Evolutionary conservation across 2,113 vertebrate genomes (phyloP), one percentile per base, ranked within the genome.

Genomic region (Anas platyrhynchos): DNA sequence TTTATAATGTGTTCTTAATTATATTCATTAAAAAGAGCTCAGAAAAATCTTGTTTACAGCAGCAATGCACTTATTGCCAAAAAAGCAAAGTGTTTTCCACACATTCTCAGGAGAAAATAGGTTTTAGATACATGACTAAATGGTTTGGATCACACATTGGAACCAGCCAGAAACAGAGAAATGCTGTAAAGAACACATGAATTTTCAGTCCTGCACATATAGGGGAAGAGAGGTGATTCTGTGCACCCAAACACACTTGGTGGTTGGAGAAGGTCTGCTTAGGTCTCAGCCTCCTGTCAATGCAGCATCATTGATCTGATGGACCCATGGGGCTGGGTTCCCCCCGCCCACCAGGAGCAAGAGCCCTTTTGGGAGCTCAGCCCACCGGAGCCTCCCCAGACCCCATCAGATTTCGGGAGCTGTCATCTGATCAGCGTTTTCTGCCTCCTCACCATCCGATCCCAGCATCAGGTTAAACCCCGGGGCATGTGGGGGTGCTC

Each of bases 1-100:
- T 91, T 89, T 89, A 80, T 89, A 93, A 93, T 83, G 81, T 73
- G 31, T 80, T 83, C 91, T 91, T 89, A 91, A 93, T 90, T 91
- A 83, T 65, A 54, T 89, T 79, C 91, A 91, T 91, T 88, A 93
- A 75, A 86, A 92, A 89, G 88, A 75, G 56, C 81, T 91, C 81
- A 79, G 85, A 71, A 85, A 78, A 91, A 86, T 65, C 63, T 67
- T 93, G 88, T 94, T 89, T 89, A 91, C 77, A 91, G 63, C 54
- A 76, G 48, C 81, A 79, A 80, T 86, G 63, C 48, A 38, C 63
- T 93, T 89, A 65, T 32, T 89, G 73, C 77, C 77, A 59, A 72
- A 91, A 83, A 79, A 72, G 46, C 77, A 29, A 86, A 83, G n/a
- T 11, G 5, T 86, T 91, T 89, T 76, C 78, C 27, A 50, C 58